Conservation (phyloP, 2,113 vertebrate genomes). For the Sceloporus tristichus region DNA sequence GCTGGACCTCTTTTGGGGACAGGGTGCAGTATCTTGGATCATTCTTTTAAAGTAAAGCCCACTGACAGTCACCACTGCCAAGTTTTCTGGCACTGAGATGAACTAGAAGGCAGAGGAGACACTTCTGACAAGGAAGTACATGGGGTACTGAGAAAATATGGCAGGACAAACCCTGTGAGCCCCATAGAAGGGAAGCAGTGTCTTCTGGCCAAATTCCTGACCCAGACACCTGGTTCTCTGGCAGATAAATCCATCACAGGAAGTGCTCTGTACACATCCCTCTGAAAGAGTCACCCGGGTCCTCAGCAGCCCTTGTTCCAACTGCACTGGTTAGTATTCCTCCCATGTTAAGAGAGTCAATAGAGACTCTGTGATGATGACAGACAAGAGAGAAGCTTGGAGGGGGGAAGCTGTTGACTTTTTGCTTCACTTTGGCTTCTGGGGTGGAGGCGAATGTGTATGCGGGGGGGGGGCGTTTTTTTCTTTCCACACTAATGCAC, state of each 20-base stretch:
- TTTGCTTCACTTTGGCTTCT: background rate
- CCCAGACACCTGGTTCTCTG: background rate
- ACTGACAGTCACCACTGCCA: background rate
- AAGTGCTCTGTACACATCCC: fast-evolving
- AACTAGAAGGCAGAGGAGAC: slow-evolving; percentile 6
- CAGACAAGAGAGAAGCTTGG: background rate
- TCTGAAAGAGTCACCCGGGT: background rate
- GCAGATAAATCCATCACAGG: background rate
- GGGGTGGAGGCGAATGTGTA: background rate
- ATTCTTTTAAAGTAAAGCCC: too few relatives aligned
- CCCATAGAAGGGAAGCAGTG: slow-evolving; percentile 26
- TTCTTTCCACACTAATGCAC: fast-evolving
- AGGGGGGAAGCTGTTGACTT: background rate
- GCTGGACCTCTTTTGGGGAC: too few relatives aligned
- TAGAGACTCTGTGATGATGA: fast-evolving
- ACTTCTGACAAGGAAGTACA: slow-evolving; percentile 54
- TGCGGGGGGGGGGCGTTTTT: background rate
- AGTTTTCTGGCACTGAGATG: slow-evolving; percentile 41
- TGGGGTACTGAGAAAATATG: slow-evolving; percentile 17
- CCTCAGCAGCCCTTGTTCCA: background rate
- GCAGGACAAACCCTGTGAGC: background rate
- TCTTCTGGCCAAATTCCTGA: background rate
- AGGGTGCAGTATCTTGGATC: too few relatives aligned
- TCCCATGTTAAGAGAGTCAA: background rate
- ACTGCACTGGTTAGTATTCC: background rate